Percentiles rank a stretch among this genome's conserved stretches.
Conservation (phyloP, 2,797 vertebrate genomes). For the Chelidonichthys spinosus region DNA sequence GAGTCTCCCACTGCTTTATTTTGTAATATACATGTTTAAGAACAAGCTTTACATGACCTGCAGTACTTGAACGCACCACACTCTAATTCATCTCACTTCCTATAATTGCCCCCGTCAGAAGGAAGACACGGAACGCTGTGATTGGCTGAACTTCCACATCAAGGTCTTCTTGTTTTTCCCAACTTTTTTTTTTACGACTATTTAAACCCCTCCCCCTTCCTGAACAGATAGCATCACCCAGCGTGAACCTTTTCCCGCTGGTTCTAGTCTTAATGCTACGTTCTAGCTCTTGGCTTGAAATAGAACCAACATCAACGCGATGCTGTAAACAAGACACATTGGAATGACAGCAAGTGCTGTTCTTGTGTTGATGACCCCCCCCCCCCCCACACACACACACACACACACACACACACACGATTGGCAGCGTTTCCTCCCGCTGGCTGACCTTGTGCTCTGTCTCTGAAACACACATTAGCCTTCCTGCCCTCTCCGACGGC, state of each 20-base stretch:
- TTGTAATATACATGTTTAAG: not conserved
- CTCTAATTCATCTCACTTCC: not conserved
- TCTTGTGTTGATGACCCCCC: slow-evolving; percentile 20
- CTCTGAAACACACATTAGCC: slow-evolving; percentile 54
- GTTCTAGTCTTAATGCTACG: not conserved
- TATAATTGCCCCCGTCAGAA: not conserved
- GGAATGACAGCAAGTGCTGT: slow-evolving; percentile 16
- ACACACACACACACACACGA: slow-evolving; percentile 2
- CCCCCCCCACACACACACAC: not conserved
- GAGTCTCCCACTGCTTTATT: slow-evolving; percentile 17
- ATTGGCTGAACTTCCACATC: too few relatives aligned
- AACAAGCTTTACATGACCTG: not conserved
- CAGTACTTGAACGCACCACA: slow-evolving; percentile 6
- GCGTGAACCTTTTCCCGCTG: not conserved
- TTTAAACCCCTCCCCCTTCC: too few relatives aligned
- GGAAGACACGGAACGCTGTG: not conserved
- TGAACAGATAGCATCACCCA: too few relatives aligned
- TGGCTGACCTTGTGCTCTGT: slow-evolving; percentile 60
- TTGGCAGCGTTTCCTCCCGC: slow-evolving; percentile 24
- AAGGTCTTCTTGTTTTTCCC: too few relatives aligned
- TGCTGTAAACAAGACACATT: slow-evolving; percentile 18
- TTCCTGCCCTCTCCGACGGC: slow-evolving; percentile 35
- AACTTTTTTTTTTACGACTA: too few relatives aligned
- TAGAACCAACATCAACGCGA: slow-evolving; percentile 1
- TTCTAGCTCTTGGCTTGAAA: not conserved